phyloP scores from a whole-genome alignment of 1,140 invertebrate genomes.

The Pollicipes pollicipes region DNA sequence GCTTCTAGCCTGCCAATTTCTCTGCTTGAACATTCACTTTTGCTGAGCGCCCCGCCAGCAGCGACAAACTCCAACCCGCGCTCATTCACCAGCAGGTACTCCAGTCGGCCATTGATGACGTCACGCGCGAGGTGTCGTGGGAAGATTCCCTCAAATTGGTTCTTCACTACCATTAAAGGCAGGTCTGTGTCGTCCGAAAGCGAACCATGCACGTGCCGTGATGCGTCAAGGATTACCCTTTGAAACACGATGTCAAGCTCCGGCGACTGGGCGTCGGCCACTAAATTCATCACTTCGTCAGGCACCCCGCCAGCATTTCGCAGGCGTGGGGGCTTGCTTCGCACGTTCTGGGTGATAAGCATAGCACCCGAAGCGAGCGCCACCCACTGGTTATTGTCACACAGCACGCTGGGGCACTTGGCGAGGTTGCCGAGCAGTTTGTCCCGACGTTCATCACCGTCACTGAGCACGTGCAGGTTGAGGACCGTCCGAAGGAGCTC shows the following conservation, averaged over 20 bases:
- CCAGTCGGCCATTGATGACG: background rate
- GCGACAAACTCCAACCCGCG: background rate
- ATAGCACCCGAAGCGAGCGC: background rate
- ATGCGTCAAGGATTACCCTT: background rate
- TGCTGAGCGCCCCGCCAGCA: no score
- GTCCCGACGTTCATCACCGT: background rate
- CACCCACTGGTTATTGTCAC: background rate
- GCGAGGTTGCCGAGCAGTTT: background rate
- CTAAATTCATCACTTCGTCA: background rate
- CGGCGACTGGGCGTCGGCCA: background rate
- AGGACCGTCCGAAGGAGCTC: background rate
- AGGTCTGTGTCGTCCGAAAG: background rate
- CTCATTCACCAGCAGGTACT: conserved; percentile 1
- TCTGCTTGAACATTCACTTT: no score
- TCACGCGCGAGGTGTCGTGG: background rate
- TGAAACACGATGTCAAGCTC: background rate
- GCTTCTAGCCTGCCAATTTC: no score
- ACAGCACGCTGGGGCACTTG: background rate
- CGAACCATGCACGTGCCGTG: background rate
- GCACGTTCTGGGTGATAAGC: background rate
- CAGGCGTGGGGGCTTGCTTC: background rate
- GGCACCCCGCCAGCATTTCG: background rate
- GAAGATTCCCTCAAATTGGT: background rate
- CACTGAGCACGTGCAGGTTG: background rate
- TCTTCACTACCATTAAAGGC: background rate